Conservation (phyloP, 2,797 vertebrate species). For the Mus spretus region DNA sequence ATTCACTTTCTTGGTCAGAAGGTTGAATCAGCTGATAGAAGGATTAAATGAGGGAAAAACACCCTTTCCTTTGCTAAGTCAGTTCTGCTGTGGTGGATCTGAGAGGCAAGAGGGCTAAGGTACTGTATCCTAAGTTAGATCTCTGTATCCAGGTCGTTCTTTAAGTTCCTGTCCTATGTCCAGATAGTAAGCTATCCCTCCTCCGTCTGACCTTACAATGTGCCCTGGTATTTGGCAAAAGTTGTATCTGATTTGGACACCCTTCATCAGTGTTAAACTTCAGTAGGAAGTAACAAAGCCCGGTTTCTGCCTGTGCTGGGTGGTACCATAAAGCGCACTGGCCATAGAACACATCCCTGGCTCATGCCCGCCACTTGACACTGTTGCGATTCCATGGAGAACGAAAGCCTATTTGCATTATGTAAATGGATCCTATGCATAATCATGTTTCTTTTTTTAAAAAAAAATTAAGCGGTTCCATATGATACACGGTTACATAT, state of each 20-base stretch:
- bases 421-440: constrained; percentile 86
- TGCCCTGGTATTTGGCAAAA: constrained; percentile 79
- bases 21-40: constrained; percentile 66
- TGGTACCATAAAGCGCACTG: constrained; percentile 59
- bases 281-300: constrained; percentile 68
- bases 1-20: constrained; percentile 79
- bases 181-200: constrained; percentile 67
- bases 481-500: constrained; percentile 56
- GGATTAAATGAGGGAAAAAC: constrained; percentile 70
- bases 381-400: constrained; percentile 63
- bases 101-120: constrained; percentile 69
- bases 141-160: constrained; percentile 68
- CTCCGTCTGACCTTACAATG: constrained; percentile 68
- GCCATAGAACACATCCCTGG: constrained; percentile 21
- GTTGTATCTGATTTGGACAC: constrained; percentile 82
- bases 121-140: constrained; percentile 69
- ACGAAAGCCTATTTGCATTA: constrained; percentile 69
- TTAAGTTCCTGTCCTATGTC: constrained; percentile 68
- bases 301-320: constrained; percentile 64
- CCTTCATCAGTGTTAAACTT: constrained; percentile 79
- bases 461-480: constrained; percentile 68
- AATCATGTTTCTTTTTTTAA: constrained; percentile 79
- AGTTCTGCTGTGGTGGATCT: constrained; percentile 59
- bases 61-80: constrained; percentile 80
- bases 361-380: not conserved